Base-by-base conservation (phyloP, 1,140 invertebrate genomes). In the Phthorimaea operculella region DNA sequence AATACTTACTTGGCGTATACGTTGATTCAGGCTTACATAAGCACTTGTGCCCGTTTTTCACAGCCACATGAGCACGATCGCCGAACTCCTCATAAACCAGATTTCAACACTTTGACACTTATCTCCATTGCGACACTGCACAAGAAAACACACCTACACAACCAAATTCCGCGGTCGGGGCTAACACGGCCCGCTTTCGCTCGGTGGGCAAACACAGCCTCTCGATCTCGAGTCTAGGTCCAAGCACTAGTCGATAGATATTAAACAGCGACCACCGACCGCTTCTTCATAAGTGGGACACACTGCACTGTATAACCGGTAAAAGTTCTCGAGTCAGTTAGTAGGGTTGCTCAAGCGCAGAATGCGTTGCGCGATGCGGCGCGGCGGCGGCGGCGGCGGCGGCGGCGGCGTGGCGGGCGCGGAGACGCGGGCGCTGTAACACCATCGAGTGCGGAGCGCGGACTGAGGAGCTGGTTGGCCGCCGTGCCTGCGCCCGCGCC, bases 41-140 rank as follows among this genome's bases (percentile, higher is more conserved):
- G 74, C 68, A 70, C 62, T 55, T 72, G 77, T 70, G 65, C 68
- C 63, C 68, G 68, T 69, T 76, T 72, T 72, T 76, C 66, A 66
- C 66, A 72, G 67, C 55, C 58, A 61, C 70, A 71, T 69, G 59
- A 74, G 64, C 70, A 68, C 68, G 63, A 64, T 78, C 70, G 64
- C 61, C 58, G 56, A 66, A 61, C 64, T 75, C 70, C 68, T 75
- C 74, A 75, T 72, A 76, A 79, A 74, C 67, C 70, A 72, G 68
- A 78, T 83, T 81, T 79, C 78, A 58, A 75, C 78, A 83, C 65
- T 77, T 76, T 62, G 76, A 64, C 76, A 80, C 72, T 79, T 77
- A 77, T 76, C 79, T 75, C 66, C 72, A 79, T 81, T 81, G 68
- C 75, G 64, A 79, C 74, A 78, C 72, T 67, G 55, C 68, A 73